Percentiles rank a stretch among this genome's conserved stretches.
phyloP scores from a whole-genome alignment of 2,113 vertebrate genomes.

The Psettodes erumei region DNA sequence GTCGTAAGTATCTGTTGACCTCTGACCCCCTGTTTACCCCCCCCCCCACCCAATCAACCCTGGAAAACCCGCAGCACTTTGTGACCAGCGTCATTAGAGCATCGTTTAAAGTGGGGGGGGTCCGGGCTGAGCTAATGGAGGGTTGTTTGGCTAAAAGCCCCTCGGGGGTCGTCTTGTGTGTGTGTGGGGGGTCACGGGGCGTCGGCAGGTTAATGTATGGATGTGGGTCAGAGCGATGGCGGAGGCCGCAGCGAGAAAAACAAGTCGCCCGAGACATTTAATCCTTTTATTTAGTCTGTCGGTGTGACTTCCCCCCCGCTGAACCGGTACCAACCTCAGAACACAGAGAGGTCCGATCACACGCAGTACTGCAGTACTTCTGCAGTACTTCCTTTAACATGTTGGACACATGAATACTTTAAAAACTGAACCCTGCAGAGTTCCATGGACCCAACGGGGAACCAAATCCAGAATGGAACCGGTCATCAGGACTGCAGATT shows the following conservation, averaged over 20 bases:
- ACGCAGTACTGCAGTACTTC: no score
- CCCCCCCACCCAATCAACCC: background rate
- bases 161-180: conserved; percentile 28
- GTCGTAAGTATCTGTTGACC: conserved; percentile 41
- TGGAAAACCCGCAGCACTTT: conserved; percentile 24
- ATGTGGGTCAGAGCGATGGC: conserved; percentile 15
- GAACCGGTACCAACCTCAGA: no score
- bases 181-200: no score
- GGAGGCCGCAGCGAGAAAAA: background rate
- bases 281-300: conserved; percentile 39
- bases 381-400: no score
- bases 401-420: no score
- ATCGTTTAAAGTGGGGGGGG: conserved; percentile 20
- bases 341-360: no score
- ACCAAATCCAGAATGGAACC: no score
- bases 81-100: conserved; percentile 26
- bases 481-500: no score
- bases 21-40: background rate
- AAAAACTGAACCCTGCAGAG: no score
- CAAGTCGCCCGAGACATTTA: background rate
- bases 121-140: conserved; percentile 28
- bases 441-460: no score
- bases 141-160: conserved; percentile 35
- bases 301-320: no score
- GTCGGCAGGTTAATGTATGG: conserved; percentile 7